Percentiles rank a stretch among this genome's conserved stretches.
phyloP scores from a whole-genome alignment of 2,113 vertebrate species.

The cattle (Bos taurus) region ARS-UCD2.0 NC_037334.1:47965501-47966000 shows the following conservation, averaged over 20 bases:
- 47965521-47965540: too few species aligned
- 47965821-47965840: background rate
- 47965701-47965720: background rate
- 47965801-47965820: background rate
- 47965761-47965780: background rate
- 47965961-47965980: background rate
- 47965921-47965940: background rate
- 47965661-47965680: background rate
- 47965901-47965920: background rate
- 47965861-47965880: background rate
- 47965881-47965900: background rate
- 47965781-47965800: background rate
- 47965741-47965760: background rate
- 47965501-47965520: too few species aligned
- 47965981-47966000: background rate
- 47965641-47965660: background rate
- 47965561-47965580: background rate
- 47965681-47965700: background rate
- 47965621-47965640: background rate
- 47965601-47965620: background rate
- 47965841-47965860: background rate
- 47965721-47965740: background rate
- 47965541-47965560: too few species aligned
- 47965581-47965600: background rate
- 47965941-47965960: background rate